Base-by-base conservation (phyloP, 2,113 vertebrate species). In the Taurulus bubalis region DNA sequence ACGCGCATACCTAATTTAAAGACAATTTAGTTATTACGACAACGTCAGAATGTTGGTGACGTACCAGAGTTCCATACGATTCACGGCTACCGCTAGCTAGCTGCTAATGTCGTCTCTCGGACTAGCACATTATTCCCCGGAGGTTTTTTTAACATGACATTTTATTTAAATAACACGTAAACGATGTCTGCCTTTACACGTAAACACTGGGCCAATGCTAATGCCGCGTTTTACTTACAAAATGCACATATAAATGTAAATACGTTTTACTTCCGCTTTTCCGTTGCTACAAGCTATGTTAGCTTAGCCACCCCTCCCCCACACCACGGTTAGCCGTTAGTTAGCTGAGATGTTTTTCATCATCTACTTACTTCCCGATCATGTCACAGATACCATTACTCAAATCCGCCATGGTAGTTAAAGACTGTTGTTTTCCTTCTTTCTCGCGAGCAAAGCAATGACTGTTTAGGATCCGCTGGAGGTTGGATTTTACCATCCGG, bases 401-500 rank as follows among this genome's bases (percentile, higher is more conserved):
- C 85, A 95, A 90, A 88, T 95, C 85, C 83, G 93, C 94, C 95
- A 96, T 95, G 80, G 77, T 91, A 70, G 47, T 87, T 58, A 78
- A 56, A 77, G 80, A 81, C 87, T 93, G 92, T 49, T 85, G 90
- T 95, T 95, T 95, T 95, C 95, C 95, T 95, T 96, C 95, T 92
- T 96, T 96, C 92, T 96, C 95, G 87, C 95, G 95, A 92, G 95
- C 95, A 94, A 96, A 96, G 92, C 95, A 96, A 93, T 96, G 95
- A 96, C 95, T 96, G 89, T 96, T 96, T 89, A 96, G 94, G 92
- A 96, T 96, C 92, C 95, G 95, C 95, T 96, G 95, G 94, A 96
- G 95, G 95, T 96, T 96, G 94, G 95, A 96, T 95, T 96, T 96
- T 95, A 96, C 95, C 95, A 96, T 96, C 95, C 95, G 95, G 95